These are phyloP conservation scores for Benthosema pterotum DNA, from an alignment of 2,797 vertebrate genomes.

Conservation along the genomic window DNA sequence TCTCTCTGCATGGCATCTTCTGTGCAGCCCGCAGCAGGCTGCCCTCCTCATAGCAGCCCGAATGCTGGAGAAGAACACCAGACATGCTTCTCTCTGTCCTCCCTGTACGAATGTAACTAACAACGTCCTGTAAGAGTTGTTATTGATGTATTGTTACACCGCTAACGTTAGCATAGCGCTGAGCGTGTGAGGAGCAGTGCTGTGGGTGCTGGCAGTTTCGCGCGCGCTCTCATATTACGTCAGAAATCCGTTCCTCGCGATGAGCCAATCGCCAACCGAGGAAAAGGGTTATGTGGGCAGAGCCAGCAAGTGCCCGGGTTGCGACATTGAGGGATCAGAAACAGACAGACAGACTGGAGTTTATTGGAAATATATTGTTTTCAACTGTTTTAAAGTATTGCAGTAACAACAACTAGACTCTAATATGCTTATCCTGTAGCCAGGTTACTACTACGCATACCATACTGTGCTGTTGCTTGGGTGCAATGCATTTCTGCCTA, in stretches of 20 bases:
- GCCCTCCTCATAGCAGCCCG: conserved; percentile 78
- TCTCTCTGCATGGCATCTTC: conserved; percentile 85
- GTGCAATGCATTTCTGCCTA: no score
- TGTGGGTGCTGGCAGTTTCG: conserved; percentile 25
- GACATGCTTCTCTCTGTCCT: conserved; percentile 63
- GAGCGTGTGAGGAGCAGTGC: no score
- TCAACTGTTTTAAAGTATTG: no score
- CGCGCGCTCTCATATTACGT: conserved; percentile 51
- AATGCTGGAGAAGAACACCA: conserved; percentile 62
- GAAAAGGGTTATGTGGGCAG: not conserved
- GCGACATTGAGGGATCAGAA: no score
- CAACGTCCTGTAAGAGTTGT: not conserved
- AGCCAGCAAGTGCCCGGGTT: no score
- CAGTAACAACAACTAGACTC: no score
- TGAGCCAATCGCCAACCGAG: conserved; percentile 47
- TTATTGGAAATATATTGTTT: no score
- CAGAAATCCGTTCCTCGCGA: not conserved
- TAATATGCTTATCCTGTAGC: no score
- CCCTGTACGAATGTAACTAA: not conserved
- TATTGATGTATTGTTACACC: not conserved
- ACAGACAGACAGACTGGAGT: no score
- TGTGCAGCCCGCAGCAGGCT: conserved; percentile 72
- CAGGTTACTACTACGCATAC: no score
- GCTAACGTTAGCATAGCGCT: not conserved
- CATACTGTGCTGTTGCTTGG: no score